Evolutionary conservation across 2,113 vertebrate species (phyloP), one percentile per base, ranked within the genome.

Genomic region (Phylloscopus trochiloides): DNA sequence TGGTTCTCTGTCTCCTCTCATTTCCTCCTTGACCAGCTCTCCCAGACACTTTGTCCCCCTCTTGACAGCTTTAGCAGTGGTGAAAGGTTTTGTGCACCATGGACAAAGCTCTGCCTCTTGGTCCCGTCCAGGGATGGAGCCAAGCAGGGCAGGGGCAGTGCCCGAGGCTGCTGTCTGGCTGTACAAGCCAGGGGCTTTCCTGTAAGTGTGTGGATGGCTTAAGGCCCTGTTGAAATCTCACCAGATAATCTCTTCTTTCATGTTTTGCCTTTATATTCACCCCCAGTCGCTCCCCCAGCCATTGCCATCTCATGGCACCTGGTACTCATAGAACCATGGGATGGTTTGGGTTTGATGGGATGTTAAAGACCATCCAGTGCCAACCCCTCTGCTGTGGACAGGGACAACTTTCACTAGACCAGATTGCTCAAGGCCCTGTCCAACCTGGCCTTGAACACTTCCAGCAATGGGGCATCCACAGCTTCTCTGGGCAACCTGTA

Each of bases 1-100:
- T 45, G 79, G 55, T 29, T 83, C 0, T 1, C 88, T 90, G 86
- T 77, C 91, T 94, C 67, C 63, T 90, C 73, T 70, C 91, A 92
- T 93, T 97, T 96, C 92, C 92, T 91, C 80, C 73, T 61, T 54
- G 55, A 62, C n/a, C 75, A 84, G 71, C 75, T 88, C 50, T 65
- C 55, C 34, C 63, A 70, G 86, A 20, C 55, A 51, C 52, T 92
- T 92, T 94, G 76, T 83, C 38, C 29, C 14, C 5, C 5, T 76
- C 72, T 73, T 88, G 92, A 86, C 88, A 88, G 63, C 38, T 91
- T 92, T 14, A 93, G 75, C 55, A 62, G 71, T 13, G 18, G 38
- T 79, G 68, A 63, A 55, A 34, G 90, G 7, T 70, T 70, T 28
- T 36, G 77, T 63, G 47, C 63, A 14, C 42, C 78, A 31, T 0